phyloP scores from a whole-genome alignment of 2,797 vertebrate genomes.

The Spondyliosoma cantharus region DNA sequence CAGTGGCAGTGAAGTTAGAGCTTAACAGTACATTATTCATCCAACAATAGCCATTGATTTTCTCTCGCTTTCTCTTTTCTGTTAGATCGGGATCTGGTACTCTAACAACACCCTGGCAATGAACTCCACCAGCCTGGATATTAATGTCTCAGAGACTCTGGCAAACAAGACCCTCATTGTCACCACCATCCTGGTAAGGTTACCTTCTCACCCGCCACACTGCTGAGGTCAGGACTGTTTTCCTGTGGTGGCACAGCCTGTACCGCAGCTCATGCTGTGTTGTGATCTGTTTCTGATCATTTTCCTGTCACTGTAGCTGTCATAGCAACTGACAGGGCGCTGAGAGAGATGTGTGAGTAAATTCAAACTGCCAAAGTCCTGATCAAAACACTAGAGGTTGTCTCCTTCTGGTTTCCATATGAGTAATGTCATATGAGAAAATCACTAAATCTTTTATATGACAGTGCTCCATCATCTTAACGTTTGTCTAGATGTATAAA shows the following conservation, averaged over 20 bases:
- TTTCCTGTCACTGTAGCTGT: slow-evolving; percentile 68
- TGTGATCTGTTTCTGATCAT: slow-evolving; percentile 63
- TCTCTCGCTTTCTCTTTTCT: slow-evolving; percentile 35
- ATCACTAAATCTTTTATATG: slow-evolving; percentile 24
- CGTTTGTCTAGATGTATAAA: slow-evolving; percentile 6
- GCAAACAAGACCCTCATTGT: slow-evolving; percentile 94
- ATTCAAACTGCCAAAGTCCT: slow-evolving; percentile 45
- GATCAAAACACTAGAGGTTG: slow-evolving; percentile 1
- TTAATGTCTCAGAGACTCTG: slow-evolving; percentile 91
- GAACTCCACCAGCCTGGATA: slow-evolving; percentile 92
- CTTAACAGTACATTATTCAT: slow-evolving; percentile 61
- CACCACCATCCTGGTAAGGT: slow-evolving; percentile 94
- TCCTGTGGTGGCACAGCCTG: slow-evolving; percentile 35
- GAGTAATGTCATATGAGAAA: slow-evolving; percentile 38
- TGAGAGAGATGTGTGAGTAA: slow-evolving; percentile 46
- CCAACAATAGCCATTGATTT: slow-evolving; percentile 62
- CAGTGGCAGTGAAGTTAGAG: slow-evolving; percentile 36
- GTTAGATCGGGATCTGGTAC: slow-evolving; percentile 93
- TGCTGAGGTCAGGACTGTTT: slow-evolving; percentile 42
- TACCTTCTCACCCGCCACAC: slow-evolving; percentile 35
- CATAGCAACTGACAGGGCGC: slow-evolving; percentile 65
- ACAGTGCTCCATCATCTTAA: slow-evolving; percentile 26
- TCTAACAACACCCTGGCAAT: slow-evolving; percentile 94
- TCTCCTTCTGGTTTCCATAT: slow-evolving; percentile 25
- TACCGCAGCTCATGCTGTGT: slow-evolving; percentile 45